Conservation (phyloP, 2,888 invertebrate species). For the Heliconius hortense region DNA sequence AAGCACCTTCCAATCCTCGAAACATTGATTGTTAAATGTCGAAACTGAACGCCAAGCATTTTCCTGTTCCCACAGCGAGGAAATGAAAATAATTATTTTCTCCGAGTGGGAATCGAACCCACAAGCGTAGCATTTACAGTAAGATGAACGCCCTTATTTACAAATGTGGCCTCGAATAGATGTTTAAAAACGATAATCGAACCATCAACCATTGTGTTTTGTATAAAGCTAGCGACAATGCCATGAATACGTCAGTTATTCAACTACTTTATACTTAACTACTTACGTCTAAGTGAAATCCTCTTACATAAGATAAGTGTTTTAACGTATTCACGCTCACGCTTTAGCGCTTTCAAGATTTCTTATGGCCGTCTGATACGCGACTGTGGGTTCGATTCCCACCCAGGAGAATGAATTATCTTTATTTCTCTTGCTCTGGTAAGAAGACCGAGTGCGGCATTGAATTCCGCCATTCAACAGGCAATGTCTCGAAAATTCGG, state of each 20-base stretch:
- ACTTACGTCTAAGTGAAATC: background rate
- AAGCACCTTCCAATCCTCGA: no score
- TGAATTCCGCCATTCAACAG: background rate
- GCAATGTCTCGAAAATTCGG: background rate
- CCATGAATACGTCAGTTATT: background rate
- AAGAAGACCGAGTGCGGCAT: background rate
- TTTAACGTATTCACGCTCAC: background rate
- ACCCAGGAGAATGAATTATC: background rate
- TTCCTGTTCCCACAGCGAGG: no score
- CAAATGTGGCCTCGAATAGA: background rate
- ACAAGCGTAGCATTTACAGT: no score
- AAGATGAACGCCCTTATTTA: no score
- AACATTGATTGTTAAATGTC: no score
- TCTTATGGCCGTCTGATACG: background rate
- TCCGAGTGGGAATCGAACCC: no score
- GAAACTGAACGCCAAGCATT: no score
- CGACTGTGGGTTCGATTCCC: background rate
- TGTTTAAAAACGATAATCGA: background rate
- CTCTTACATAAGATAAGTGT: slow-evolving; percentile 1
- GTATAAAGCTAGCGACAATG: background rate
- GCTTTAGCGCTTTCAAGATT: background rate
- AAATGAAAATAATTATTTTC: no score
- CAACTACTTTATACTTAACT: background rate
- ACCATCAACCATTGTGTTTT: background rate
- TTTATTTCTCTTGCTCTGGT: background rate